Conservation (phyloP, 2,113 vertebrate genomes). For the Menura novaehollandiae region DNA sequence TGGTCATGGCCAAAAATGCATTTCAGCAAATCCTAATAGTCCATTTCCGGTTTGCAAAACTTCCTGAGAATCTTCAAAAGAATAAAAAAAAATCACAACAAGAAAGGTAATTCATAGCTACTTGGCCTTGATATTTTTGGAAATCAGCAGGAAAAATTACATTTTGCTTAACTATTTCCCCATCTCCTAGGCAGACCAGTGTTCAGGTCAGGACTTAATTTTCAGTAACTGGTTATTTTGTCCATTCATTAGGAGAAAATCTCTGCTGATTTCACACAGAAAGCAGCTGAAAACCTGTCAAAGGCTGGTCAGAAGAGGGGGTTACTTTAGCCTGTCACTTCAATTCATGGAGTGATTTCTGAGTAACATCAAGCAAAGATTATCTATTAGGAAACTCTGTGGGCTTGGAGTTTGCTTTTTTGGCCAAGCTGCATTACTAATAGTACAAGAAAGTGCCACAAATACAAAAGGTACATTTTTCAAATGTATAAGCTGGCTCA, state of each 20-base stretch:
- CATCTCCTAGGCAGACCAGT: background rate
- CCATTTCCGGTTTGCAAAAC: background rate
- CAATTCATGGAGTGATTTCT: background rate
- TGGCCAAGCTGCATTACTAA: background rate
- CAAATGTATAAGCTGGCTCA: background rate
- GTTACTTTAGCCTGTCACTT: background rate
- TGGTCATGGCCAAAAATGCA: background rate
- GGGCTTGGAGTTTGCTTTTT: background rate
- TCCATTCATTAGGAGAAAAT: background rate
- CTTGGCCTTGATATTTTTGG: background rate
- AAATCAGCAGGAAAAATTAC: background rate
- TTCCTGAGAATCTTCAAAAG: background rate
- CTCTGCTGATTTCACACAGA: background rate
- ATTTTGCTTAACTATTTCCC: background rate
- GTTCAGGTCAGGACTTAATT: background rate
- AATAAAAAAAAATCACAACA: background rate
- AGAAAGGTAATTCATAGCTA: background rate
- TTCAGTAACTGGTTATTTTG: background rate
- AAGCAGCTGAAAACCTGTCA: background rate
- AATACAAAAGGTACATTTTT: background rate
- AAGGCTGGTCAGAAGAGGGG: background rate
- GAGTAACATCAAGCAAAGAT: background rate
- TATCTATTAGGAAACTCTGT: background rate
- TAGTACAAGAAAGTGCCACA: background rate
- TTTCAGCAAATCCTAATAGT: background rate